Base-by-base conservation (phyloP, 2,797 vertebrate species). In the Cryptoblepharus egeriae region DNA sequence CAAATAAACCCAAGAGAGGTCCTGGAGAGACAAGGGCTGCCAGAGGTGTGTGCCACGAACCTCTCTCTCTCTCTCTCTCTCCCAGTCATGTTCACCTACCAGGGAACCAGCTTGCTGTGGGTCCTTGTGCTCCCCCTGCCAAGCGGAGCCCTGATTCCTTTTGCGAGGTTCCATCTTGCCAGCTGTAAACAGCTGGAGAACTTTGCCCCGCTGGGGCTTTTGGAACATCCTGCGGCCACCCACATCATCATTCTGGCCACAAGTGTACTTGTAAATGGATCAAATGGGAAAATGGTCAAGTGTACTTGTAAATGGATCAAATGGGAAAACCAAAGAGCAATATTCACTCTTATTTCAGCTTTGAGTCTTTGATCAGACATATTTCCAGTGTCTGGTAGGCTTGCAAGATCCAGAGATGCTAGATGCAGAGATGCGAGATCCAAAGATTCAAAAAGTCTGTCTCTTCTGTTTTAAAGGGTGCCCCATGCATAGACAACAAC, bases 171-270 rank as follows among this genome's bases (percentile, higher is more conserved):
- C 63, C 80, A 70, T 79, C 74, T 75, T 61, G 37, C 82, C 82
- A 83, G 69, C 76, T 73, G 82, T 76, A 73, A 79, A 74, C 70
- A 79, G 80, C 76, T 60, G 37, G 7, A 84, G 77, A 84, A 79
- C 70, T 79, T 84, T 84, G 82, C 77, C 82, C 82, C 67, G 82
- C 69, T 70, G 20, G 70, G 67, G 69, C 69, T 18, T 79, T 75
- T 37, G 55, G 37, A 84, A 74, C n/a, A 58, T 74, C 82, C 70
- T 60, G 70, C 70, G 73, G 82, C 76, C 82, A 79, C 69, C 67
- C 65, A 6, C 42, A 30, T 32, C 82, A 35, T 8, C n/a, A n/a
- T n/a, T n/a, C n/a, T 35, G 12, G 52, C 30, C n/a, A n/a, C 57
- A 70, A 61, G 39, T 35, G 63, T 32, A 15, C 42, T 35, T 55